Evolutionary conservation across 2,888 invertebrate species (phyloP), one percentile per base, ranked within the genome.

Genomic region (Vesta saturnalis): DNA sequence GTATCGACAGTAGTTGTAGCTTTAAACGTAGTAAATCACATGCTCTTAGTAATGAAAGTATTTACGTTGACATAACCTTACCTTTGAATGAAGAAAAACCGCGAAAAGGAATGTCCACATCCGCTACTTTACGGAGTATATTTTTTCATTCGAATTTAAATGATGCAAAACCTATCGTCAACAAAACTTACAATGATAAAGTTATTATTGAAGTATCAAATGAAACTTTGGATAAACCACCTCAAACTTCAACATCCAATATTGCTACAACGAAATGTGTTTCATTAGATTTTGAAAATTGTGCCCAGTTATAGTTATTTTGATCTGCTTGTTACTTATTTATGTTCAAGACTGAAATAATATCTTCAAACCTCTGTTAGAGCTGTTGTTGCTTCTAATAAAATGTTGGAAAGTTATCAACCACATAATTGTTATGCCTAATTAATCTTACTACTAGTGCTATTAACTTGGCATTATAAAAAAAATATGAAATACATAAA

Each of bases 51-150:
- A 77, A 82, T 76, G 80, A 84, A 74, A 82, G 84, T 74, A 78
- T 84, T 75, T 80, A 80, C 75, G 79, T 83, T 63, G 79, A 84
- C 70, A 81, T 84, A 72, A 77, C 76, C 60, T 63, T 78, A 52
- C 56, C 79, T 68, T 78, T 79, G 49, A 77, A 79, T 22, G 79
- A 80, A 62, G 72, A 74, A 23, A 74, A 76, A n/a, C 78, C 84
- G 15, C 78, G 81, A 55, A 84, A 85, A 70, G 84, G 85, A 60
- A 80, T 84, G 16, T 82, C 86, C 1, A 86, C 86, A 70, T 84
- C 86, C 1, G 85, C 86, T 35, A 82, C 85, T 65, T 74, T 87
- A 66, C 83, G 86, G 74, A 87, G 85, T 74, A 85, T 87, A 69
- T 87, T 87, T 80, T 87, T 87, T 77, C 85, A 86, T 75, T 81